Conservation (phyloP, 2,797 vertebrate genomes). For the Microctenopoma stevenorrisi region DNA sequence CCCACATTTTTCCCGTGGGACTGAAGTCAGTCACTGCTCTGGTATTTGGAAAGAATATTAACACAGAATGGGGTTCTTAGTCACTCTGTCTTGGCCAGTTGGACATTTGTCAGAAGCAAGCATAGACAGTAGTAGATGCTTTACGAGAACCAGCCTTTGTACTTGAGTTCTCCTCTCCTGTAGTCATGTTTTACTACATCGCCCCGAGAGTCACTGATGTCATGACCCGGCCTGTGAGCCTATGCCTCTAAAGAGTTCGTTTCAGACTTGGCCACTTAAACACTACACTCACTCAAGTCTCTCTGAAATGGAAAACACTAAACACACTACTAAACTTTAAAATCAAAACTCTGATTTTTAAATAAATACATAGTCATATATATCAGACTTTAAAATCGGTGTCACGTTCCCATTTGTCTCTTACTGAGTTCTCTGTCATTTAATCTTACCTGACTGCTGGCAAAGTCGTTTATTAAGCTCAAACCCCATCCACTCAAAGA, state of each 20-base stretch:
- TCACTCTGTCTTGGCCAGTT: constrained; percentile 63
- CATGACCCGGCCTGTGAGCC: constrained; percentile 66
- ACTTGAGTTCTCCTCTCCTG: constrained; percentile 39
- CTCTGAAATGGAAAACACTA: constrained; percentile 38
- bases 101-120: constrained; percentile 63
- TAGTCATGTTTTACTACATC: constrained; percentile 61
- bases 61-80: constrained; percentile 67
- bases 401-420: constrained; percentile 43
- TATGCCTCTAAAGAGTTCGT: constrained; percentile 58
- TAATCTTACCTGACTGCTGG: constrained; percentile 58
- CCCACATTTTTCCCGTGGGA: constrained; percentile 64
- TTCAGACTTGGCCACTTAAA: constrained; percentile 50
- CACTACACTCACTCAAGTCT: constrained; percentile 38
- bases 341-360: constrained; percentile 48
- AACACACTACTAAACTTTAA: constrained; percentile 35
- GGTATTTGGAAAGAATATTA: constrained; percentile 74
- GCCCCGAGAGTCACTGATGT: constrained; percentile 73
- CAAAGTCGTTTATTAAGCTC: constrained; percentile 44
- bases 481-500: constrained; percentile 33
- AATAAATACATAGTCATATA: constrained; percentile 42
- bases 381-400: constrained; percentile 51
- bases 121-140: constrained; percentile 57
- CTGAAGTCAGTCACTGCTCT: constrained; percentile 68
- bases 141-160: constrained; percentile 64
- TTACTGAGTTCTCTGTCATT: constrained; percentile 32